Conservation (phyloP, 2,797 vertebrate species). For the Rhinogobio ventralis region DNA sequence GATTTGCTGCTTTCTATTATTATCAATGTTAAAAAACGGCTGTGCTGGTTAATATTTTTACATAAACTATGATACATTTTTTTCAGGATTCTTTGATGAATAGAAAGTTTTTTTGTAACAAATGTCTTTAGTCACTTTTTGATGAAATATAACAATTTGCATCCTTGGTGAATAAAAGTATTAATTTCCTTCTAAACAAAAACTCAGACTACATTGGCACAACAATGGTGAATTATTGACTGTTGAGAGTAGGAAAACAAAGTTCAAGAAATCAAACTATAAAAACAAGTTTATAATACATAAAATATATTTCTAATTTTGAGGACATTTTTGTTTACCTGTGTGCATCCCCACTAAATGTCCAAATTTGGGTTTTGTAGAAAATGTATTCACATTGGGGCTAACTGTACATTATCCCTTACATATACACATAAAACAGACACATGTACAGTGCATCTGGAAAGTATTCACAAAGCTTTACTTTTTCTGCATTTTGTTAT, state of each 20-base stretch:
- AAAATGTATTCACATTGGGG: not conserved
- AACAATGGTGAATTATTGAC: not conserved
- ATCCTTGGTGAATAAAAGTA: not conserved
- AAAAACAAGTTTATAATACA: not conserved
- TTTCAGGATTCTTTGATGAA: not conserved
- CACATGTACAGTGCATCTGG: too few relatives aligned
- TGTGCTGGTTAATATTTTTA: not conserved
- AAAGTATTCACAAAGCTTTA: too few relatives aligned
- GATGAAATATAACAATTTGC: not conserved
- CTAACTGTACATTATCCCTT: not conserved
- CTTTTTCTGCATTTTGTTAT: too few relatives aligned
- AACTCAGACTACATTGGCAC: not conserved
- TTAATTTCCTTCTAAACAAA: not conserved
- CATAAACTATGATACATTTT: not conserved
- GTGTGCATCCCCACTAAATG: not conserved
- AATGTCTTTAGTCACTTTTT: not conserved
- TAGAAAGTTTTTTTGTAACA: not conserved
- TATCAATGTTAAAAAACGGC: not conserved
- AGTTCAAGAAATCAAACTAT: too few relatives aligned
- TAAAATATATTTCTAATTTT: not conserved
- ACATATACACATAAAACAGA: not conserved
- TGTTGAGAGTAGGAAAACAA: not conserved
- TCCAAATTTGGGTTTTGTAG: not conserved
- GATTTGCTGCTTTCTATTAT: not conserved
- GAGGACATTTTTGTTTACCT: not conserved